A percentile compares a stretch with the other conserved stretches of the same genome.
phyloP scores from a whole-genome alignment of 2,113 vertebrate genomes.

The Illadopsis cleaveri region DNA sequence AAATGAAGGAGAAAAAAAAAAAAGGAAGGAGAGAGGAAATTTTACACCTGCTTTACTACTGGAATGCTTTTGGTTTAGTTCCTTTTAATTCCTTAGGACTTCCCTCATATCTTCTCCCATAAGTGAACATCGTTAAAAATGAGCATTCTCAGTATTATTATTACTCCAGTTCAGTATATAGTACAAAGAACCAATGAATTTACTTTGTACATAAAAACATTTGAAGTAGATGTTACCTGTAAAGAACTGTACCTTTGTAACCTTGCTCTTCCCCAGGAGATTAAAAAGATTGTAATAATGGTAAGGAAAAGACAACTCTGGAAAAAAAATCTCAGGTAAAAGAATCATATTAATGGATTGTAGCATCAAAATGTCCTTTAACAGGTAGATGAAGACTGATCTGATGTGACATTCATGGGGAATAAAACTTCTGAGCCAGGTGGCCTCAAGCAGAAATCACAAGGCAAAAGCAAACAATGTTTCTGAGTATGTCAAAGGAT shows the following conservation, averaged over 20 bases:
- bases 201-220: rapidly evolving
- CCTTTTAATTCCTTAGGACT: background rate
- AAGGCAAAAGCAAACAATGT: background rate
- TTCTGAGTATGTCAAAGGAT: background rate
- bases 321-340: background rate
- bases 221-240: background rate
- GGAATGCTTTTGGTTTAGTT: background rate
- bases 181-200: background rate
- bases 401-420: background rate
- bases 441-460: background rate
- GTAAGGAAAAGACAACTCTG: background rate
- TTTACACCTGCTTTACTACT: background rate
- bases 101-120: background rate
- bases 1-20: background rate
- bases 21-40: rapidly evolving
- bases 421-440: background rate
- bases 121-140: background rate
- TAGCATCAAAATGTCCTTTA: background rate
- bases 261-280: background rate
- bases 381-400: background rate
- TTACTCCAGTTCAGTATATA: background rate
- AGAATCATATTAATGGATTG: background rate
- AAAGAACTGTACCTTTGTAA: background rate
- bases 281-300: background rate
- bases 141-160: background rate